Evolutionary conservation across 1,140 invertebrate species (phyloP), one percentile per base, ranked within the genome.

Genomic region (Rhagoletis zephyria): DNA sequence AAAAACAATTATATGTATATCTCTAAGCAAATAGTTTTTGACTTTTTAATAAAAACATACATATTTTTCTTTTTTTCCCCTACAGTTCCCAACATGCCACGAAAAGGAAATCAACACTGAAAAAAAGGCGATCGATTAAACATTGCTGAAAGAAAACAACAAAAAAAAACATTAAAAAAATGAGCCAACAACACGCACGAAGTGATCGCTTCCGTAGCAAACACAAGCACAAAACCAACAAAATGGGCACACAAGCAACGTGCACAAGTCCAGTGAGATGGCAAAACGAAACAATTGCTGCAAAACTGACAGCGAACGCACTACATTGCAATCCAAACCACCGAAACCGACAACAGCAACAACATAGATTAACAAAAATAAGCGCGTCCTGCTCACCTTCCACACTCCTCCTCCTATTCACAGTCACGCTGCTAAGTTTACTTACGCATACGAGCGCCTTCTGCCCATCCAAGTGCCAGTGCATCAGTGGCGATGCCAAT

Each of bases 391-490:
- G 0, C 5, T 30, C 60, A 67, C 40, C 70, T 56, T 86, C 63
- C 45, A 60, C 63, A n/a, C 14, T 12, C 2, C 48, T 81, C 16
- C 48, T 87, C 12, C 65, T 65, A 64, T 61, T 45, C 74, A 51
- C 60, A 70, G 63, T 61, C 6, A 85, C 81, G 65, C 87, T 90
- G 19, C 85, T 88, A 63, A 85, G 89, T 16, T 48, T 87, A 40
- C 70, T 60, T 16, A 63, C 63, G 64, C 81, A 65, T 19, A 93
- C 93, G 16, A 90, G 94, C 86, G 96, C 95, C 70, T 94, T 97
- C 64, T 97, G 97, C 93, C 97, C 97, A 16, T 94, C 95, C 40
- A 95, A 95, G 88, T 98, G 97, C 91, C 94, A 94, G 67, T 98
- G 97, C 94, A 19, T 92, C 87, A 91, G 90, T 51, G 92, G 90